Percentiles rank a stretch among this genome's conserved stretches.
Evolutionary conservation across 2,888 invertebrate species (phyloP).

Genomic region (Marasmarcha lunaedactyla): DNA sequence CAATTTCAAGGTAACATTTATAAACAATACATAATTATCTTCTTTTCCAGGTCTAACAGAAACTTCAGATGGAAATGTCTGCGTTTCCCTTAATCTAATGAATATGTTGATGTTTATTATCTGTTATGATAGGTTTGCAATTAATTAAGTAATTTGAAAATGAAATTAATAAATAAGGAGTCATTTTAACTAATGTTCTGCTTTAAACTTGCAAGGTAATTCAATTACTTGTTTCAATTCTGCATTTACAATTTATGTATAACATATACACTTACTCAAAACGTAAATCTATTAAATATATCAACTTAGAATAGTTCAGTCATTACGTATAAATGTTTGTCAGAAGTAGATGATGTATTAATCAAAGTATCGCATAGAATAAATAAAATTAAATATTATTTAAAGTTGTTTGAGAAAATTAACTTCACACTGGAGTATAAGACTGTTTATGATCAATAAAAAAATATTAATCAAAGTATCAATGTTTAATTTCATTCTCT

Average conservation of each 20-base stretch:
- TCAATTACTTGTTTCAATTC: slow-evolving; percentile 51
- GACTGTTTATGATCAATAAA: slow-evolving; percentile 66
- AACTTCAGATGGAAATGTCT: background rate
- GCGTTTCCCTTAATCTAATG: background rate
- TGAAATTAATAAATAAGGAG: too few relatives aligned
- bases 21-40: background rate
- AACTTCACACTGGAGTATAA: slow-evolving; percentile 61
- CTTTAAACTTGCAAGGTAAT: too few relatives aligned
- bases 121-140: background rate
- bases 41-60: background rate
- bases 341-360: slow-evolving; percentile 16
- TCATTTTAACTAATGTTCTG: too few relatives aligned
- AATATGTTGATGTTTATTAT: slow-evolving; percentile 12
- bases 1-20: too few relatives aligned
- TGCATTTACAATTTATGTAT: too few relatives aligned
- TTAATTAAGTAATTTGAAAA: slow-evolving; percentile 30
- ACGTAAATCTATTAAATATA: too few relatives aligned
- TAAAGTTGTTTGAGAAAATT: slow-evolving; percentile 33
- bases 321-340: too few relatives aligned
- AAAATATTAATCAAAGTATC: too few relatives aligned
- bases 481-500: too few relatives aligned
- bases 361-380: slow-evolving; percentile 52
- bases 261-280: too few relatives aligned
- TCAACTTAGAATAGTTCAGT: slow-evolving; percentile 17
- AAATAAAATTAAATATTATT: slow-evolving; percentile 57